phyloP scores from a whole-genome alignment of 2,888 invertebrate genomes.

The Eumerus sabulonum region DNA sequence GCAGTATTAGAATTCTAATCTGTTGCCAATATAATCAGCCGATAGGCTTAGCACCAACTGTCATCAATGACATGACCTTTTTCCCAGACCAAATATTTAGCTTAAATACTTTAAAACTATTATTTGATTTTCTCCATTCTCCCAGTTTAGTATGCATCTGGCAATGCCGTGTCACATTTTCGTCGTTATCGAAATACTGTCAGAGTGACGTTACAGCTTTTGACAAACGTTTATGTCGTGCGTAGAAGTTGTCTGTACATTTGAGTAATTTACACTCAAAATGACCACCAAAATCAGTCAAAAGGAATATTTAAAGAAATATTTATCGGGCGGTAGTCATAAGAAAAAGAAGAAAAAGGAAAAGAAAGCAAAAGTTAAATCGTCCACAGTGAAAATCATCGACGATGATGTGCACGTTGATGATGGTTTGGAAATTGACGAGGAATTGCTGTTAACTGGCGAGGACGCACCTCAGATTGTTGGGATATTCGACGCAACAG shows the following conservation, averaged over 20 bases:
- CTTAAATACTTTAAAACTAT: neutral
- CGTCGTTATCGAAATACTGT: neutral
- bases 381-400: slow-evolving; percentile 84
- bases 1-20: too few species aligned
- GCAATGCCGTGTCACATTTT: slow-evolving; percentile 10
- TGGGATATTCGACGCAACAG: slow-evolving; percentile 88
- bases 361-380: slow-evolving; percentile 80
- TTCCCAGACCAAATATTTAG: too few species aligned
- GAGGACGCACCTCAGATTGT: slow-evolving; percentile 96
- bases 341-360: slow-evolving; percentile 85
- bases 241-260: slow-evolving; percentile 40
- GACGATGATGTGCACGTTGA: slow-evolving; percentile 87
- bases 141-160: neutral
- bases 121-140: too few species aligned
- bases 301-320: slow-evolving; percentile 89
- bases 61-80: too few species aligned
- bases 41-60: too few species aligned
- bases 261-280: slow-evolving; percentile 4
- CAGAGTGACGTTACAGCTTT: slow-evolving; percentile 22
- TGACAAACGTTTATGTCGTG: slow-evolving; percentile 27
- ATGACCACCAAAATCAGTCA: slow-evolving; percentile 81
- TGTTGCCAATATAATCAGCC: too few species aligned
- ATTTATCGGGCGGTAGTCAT: slow-evolving; percentile 83
- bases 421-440: slow-evolving; percentile 76
- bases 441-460: slow-evolving; percentile 84